Percentiles rank a stretch among this genome's conserved stretches.
These are phyloP conservation scores for Calephelis perditalis DNA, from an alignment of 2,888 invertebrate genomes.

Conservation along the genomic window DNA sequence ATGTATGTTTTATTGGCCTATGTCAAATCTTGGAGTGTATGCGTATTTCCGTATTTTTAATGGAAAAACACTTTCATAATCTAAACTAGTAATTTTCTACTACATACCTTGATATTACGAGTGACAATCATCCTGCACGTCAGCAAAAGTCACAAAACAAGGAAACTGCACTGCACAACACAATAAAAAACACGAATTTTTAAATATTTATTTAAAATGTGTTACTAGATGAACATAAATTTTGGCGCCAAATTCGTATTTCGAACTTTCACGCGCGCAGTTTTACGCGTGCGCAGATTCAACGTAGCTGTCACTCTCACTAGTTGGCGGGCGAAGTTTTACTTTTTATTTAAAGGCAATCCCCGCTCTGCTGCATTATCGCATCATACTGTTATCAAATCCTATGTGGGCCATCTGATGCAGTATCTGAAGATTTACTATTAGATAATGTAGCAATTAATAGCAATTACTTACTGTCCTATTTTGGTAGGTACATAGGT, in stretches of 20 bases:
- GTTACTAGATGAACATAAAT: background rate
- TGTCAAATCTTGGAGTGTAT: too few relatives aligned
- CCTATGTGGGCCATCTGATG: constrained; percentile 44
- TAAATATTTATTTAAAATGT: constrained; percentile 7
- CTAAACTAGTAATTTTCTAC: background rate
- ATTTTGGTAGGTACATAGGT: too few relatives aligned
- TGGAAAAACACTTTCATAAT: background rate
- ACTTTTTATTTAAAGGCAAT: constrained; percentile 67
- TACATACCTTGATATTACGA: constrained; percentile 55
- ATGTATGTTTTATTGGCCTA: too few relatives aligned
- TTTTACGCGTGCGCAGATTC: constrained; percentile 44
- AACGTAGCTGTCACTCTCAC: constrained; percentile 65
- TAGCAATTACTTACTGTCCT: background rate
- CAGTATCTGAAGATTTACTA: constrained; percentile 17
- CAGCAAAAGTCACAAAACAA: constrained; percentile 58
- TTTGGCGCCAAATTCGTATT: constrained; percentile 48
- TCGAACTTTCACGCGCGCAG: constrained; percentile 52
- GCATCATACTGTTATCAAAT: constrained; percentile 58
- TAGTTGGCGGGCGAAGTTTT: constrained; percentile 47
- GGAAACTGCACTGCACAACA: constrained; percentile 41
- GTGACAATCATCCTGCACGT: constrained; percentile 54
- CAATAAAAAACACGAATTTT: constrained; percentile 28
- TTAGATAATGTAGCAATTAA: constrained; percentile 10
- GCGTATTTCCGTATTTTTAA: background rate
- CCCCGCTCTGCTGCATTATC: constrained; percentile 63